Evolutionary conservation across 1,140 invertebrate genomes (phyloP).

Genomic region (Zaprionus davidi): DNA sequence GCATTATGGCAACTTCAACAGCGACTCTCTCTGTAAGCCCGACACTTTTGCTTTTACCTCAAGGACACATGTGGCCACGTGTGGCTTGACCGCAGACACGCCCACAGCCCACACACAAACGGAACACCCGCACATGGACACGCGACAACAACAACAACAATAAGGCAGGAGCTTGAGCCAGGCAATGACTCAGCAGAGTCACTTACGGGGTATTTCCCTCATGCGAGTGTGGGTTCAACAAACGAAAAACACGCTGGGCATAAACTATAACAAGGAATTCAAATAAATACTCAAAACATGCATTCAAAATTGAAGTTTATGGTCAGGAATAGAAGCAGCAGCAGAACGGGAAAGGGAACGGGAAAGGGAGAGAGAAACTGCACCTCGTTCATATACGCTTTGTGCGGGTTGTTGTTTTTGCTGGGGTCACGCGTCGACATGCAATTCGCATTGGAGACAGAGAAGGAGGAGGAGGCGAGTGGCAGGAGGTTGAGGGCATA

Average conservation of each 20-base stretch:
- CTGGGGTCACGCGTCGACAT: constrained; percentile 36
- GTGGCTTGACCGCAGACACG: constrained; percentile 44
- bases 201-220: constrained; percentile 1
- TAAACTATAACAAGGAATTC: constrained; percentile 59
- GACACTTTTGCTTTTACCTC: constrained; percentile 49
- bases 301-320: constrained; percentile 76
- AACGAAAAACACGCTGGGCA: constrained; percentile 48
- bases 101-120: constrained; percentile 19
- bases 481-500: background rate
- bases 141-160: constrained; percentile 34
- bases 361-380: background rate
- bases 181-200: constrained; percentile 64
- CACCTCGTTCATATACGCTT: background rate
- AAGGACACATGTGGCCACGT: constrained; percentile 56
- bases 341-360: background rate
- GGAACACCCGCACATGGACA: constrained; percentile 27
- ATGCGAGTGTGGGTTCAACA: constrained; percentile 54
- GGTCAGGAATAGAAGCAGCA: constrained; percentile 14
- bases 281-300: constrained; percentile 65
- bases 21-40: background rate
- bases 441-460: constrained; percentile 29
- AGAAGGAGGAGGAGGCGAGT: background rate
- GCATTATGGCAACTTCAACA: constrained; percentile 5
- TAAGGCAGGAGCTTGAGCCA: constrained; percentile 13
- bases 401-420: constrained; percentile 22